Conservation (phyloP, 2,113 vertebrate genomes). For the Herpailurus yagouaroundi region DNA sequence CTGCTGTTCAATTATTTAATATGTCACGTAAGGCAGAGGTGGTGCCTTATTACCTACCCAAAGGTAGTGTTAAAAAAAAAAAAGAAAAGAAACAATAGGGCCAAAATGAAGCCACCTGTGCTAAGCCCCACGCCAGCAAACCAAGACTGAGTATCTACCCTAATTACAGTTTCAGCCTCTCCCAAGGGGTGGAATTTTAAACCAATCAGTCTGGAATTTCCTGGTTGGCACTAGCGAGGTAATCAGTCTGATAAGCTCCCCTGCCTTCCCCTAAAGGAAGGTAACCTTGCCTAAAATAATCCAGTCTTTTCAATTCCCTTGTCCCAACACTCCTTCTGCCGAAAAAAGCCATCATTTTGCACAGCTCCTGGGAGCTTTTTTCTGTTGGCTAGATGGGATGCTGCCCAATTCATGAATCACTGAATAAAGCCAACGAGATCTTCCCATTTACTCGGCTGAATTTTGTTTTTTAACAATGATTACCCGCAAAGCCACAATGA, state of each 20-base stretch:
- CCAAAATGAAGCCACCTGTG: not conserved
- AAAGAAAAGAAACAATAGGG: not conserved
- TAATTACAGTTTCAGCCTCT: not conserved
- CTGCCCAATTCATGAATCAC: not conserved
- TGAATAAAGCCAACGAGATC: not conserved
- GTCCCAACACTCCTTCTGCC: not conserved
- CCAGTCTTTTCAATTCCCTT: not conserved
- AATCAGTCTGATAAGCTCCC: not conserved
- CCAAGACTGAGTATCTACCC: not conserved
- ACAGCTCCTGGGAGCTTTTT: not conserved
- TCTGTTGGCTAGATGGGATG: not conserved
- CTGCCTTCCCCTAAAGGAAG: not conserved
- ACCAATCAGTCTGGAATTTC: not conserved
- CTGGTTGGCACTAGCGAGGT: not conserved
- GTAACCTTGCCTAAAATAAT: not conserved
- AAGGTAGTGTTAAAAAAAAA: not conserved
- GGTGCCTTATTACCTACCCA: not conserved
- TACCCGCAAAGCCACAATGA: not conserved
- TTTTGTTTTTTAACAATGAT: not conserved
- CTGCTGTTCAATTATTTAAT: conserved; percentile 53
- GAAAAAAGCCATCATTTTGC: not conserved
- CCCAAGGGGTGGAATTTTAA: not conserved
- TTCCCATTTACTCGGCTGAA: not conserved
- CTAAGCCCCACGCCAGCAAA: not conserved
- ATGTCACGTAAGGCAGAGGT: not conserved